Evolutionary conservation across 2,797 vertebrate species (phyloP).

Genomic region (Chelon auratus): DNA sequence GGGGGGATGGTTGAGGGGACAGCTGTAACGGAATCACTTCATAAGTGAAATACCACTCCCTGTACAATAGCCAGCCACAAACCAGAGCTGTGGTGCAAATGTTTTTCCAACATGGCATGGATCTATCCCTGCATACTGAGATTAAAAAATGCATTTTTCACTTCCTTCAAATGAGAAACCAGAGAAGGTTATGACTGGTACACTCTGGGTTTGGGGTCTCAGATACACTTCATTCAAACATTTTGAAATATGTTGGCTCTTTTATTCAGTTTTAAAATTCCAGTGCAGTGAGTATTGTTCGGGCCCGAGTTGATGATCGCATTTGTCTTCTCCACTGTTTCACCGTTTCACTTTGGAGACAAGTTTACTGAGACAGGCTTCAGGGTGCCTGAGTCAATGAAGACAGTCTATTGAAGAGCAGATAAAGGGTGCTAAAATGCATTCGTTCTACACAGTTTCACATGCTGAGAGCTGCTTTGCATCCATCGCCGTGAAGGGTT

Average conservation of each 20-base stretch:
- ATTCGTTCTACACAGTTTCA: constrained; percentile 80
- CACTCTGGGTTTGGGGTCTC: constrained; percentile 47
- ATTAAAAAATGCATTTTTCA: constrained; percentile 82
- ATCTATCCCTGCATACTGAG: constrained; percentile 83
- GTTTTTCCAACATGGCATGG: constrained; percentile 89
- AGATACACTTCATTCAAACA: constrained; percentile 50
- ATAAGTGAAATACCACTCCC: constrained; percentile 93
- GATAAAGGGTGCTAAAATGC: constrained; percentile 73
- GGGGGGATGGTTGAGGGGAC: constrained; percentile 77
- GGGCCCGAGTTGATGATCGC: constrained; percentile 48
- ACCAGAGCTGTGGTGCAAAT: constrained; percentile 89
- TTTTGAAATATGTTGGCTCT: constrained; percentile 38
- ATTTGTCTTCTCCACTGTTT: constrained; percentile 62
- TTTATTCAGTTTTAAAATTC: constrained; percentile 47
- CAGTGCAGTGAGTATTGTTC: constrained; percentile 14
- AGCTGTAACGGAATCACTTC: constrained; percentile 90
- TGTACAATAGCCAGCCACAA: constrained; percentile 91
- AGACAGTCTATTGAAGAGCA: constrained; percentile 65
- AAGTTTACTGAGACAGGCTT: constrained; percentile 70
- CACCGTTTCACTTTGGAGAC: constrained; percentile 63
- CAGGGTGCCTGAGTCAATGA: constrained; percentile 53
- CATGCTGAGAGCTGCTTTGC: constrained; percentile 77
- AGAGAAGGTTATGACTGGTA: constrained; percentile 67
- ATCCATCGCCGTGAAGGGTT: constrained; percentile 66
- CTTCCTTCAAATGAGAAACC: constrained; percentile 78